Evolutionary conservation across 2,888 invertebrate species (phyloP).

Genomic region (Diarsia brunnea): DNA sequence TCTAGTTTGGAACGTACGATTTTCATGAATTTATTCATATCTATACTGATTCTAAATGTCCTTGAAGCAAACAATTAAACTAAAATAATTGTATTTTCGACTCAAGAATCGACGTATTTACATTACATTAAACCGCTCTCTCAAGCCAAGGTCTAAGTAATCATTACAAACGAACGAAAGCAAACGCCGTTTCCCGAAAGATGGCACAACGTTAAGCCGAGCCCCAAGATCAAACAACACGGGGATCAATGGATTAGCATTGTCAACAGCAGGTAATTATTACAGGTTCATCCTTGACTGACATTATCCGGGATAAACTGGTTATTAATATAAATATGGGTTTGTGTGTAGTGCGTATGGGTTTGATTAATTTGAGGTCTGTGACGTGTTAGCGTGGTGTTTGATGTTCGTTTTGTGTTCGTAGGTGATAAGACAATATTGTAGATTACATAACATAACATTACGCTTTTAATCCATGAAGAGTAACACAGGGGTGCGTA

Average conservation of each 20-base stretch:
- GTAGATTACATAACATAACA: background rate
- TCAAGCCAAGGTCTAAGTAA: no score
- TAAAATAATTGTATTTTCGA: no score
- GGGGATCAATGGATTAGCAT: constrained; percentile 12
- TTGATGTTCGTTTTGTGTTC: background rate
- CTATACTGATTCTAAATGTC: no score
- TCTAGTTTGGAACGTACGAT: no score
- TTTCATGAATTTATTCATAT: no score
- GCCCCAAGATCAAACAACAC: constrained; percentile 29
- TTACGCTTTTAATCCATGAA: no score
- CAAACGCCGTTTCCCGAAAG: background rate
- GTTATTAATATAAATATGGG: constrained; percentile 2
- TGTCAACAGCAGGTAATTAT: constrained; percentile 32
- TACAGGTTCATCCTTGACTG: constrained; percentile 6
- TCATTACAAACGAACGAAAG: background rate
- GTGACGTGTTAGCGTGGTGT: background rate
- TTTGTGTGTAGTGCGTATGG: background rate
- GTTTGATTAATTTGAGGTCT: constrained; percentile 1
- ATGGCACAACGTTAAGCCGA: constrained; percentile 9
- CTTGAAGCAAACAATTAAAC: no score
- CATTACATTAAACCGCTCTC: no score
- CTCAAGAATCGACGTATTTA: no score
- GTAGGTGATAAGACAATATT: background rate
- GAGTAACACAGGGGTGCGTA: no score
- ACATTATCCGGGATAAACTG: constrained; percentile 11